These are phyloP conservation scores for Drosophila obscura DNA, from an alignment of 1,140 invertebrate species.

Conservation along the genomic window DNA sequence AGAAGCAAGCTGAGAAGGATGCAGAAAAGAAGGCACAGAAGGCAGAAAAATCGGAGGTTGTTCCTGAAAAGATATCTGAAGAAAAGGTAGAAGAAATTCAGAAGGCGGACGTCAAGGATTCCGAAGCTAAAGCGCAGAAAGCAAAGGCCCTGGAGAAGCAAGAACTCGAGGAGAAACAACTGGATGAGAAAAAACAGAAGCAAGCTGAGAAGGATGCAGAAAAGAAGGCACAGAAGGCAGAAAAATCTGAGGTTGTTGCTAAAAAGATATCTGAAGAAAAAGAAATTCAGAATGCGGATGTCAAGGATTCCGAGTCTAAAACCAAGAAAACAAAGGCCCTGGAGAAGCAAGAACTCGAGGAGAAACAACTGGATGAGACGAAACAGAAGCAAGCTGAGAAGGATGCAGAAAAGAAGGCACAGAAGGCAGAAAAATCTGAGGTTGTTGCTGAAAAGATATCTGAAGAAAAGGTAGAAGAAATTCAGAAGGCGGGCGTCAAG, in stretches of 20 bases:
- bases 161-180: slow-evolving; percentile 31
- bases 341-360: slow-evolving; percentile 35
- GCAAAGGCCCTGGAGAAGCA: too few species aligned
- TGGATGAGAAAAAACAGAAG: slow-evolving; percentile 13
- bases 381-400: slow-evolving; percentile 26
- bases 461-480: slow-evolving; percentile 20
- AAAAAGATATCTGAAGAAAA: slow-evolving; percentile 28
- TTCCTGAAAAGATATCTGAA: slow-evolving; percentile 23
- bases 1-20: slow-evolving; percentile 10
- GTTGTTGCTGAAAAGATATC: slow-evolving; percentile 24
- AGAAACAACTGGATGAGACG: slow-evolving; percentile 20
- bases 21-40: slow-evolving; percentile 10
- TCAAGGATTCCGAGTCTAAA: too few species aligned
- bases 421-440: slow-evolving; percentile 49
- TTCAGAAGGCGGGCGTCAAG: neutral
- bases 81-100: slow-evolving; percentile 5
- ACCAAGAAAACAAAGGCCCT: too few species aligned
- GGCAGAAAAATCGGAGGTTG: slow-evolving; percentile 45
- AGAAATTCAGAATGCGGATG: neutral
- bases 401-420: slow-evolving; percentile 1
- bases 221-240: too few species aligned
- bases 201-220: slow-evolving; percentile 13
- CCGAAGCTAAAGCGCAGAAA: too few species aligned
- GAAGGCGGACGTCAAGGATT: too few species aligned
- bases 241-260: slow-evolving; percentile 38